Conservation (phyloP, 2,888 invertebrate genomes). For the Slavum lentiscoides region DNA sequence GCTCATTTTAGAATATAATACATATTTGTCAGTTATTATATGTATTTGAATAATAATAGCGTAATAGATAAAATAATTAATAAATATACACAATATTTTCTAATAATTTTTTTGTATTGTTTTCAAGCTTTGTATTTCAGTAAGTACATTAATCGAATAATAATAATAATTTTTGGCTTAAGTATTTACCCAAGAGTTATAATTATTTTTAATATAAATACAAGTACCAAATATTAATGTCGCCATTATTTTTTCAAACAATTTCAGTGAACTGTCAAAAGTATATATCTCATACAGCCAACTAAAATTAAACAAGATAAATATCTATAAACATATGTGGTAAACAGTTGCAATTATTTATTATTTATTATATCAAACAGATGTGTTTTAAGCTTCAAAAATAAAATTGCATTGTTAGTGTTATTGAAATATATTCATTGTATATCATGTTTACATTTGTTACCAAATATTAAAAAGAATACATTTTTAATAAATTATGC, state of each 20-base stretch:
- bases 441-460: not conserved
- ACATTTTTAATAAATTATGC: not conserved
- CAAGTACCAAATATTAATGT: not conserved
- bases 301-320: conserved; percentile 14
- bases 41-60: too few species aligned
- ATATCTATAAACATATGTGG: not conserved
- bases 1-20: too few species aligned
- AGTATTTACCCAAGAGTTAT: not conserved
- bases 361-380: not conserved
- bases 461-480: not conserved
- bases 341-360: not conserved
- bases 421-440: not conserved
- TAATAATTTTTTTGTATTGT: not conserved
- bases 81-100: not conserved
- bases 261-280: not conserved
- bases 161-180: not conserved
- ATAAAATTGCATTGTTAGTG: not conserved
- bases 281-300: not conserved
- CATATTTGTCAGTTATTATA: too few species aligned
- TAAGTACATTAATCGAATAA: not conserved
- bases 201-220: too few species aligned
- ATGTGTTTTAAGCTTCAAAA: not conserved
- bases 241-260: not conserved
- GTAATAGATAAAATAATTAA: too few species aligned
- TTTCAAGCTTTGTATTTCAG: not conserved